phyloP scores from a whole-genome alignment of 2,113 vertebrate genomes.

The Charadrius vociferus region DNA sequence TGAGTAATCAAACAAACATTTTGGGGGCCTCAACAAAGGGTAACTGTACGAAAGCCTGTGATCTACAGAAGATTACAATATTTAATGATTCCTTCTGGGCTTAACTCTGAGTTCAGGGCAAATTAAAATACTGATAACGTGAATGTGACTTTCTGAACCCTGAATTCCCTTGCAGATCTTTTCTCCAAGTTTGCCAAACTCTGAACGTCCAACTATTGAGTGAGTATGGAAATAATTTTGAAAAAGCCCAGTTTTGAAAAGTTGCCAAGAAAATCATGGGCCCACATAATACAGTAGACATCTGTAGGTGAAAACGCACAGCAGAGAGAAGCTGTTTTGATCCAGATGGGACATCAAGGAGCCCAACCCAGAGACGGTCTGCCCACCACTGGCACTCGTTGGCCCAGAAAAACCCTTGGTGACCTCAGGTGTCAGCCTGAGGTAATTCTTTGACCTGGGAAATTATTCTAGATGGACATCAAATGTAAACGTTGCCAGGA shows the following conservation, averaged over 20 bases:
- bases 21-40: not conserved
- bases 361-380: accelerated
- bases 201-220: accelerated
- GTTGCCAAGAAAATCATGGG: not conserved
- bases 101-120: not conserved
- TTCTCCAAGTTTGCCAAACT: not conserved
- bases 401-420: not conserved
- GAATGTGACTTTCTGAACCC: not conserved
- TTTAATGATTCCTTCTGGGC: not conserved
- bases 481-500: not conserved
- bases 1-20: slow-evolving; percentile 24
- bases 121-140: not conserved
- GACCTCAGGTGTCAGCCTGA: not conserved
- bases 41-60: not conserved
- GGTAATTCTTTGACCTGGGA: not conserved
- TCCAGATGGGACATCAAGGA: not conserved
- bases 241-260: not conserved
- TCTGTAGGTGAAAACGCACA: not conserved
- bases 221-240: not conserved
- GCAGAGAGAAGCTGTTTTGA: not conserved
- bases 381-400: accelerated
- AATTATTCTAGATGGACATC: not conserved
- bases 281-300: not conserved
- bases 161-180: not conserved
- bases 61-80: not conserved